Conservation (phyloP, 53 echinoderm and acorn worm species). For the Actinopyga echinites region DNA sequence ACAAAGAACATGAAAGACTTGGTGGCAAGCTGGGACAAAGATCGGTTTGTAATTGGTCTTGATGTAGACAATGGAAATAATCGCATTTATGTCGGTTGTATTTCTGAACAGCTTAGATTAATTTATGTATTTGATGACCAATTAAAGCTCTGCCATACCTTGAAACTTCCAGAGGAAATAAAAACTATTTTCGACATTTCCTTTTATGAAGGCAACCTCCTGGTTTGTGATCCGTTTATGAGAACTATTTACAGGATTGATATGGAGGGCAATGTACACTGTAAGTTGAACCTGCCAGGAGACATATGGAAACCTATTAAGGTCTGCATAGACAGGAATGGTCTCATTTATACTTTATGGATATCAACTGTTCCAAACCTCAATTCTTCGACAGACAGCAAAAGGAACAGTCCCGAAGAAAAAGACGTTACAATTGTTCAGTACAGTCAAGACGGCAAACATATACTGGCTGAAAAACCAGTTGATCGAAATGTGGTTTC, state of each 20-base stretch:
- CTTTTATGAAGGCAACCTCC: not conserved
- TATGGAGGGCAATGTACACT: not conserved
- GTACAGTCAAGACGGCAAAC: too few relatives aligned
- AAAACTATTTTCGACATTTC: not conserved
- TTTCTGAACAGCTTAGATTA: not conserved
- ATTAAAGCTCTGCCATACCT: not conserved
- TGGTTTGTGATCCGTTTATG: not conserved
- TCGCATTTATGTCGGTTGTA: not conserved
- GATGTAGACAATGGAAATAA: not conserved
- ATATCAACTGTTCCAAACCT: too few relatives aligned
- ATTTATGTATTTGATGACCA: not conserved
- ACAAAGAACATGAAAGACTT: not conserved
- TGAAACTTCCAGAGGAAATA: not conserved
- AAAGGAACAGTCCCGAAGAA: too few relatives aligned
- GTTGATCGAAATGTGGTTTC: too few relatives aligned
- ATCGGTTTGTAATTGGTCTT: too few relatives aligned
- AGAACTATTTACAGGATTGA: not conserved
- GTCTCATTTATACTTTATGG: too few relatives aligned
- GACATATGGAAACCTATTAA: too few relatives aligned
- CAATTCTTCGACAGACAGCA: too few relatives aligned
- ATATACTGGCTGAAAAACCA: too few relatives aligned
- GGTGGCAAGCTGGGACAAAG: not conserved
- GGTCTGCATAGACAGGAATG: too few relatives aligned
- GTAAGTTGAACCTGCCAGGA: too few relatives aligned
- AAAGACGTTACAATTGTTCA: too few relatives aligned